phyloP scores from a whole-genome alignment of 2,797 vertebrate species.

The Huso huso region DNA sequence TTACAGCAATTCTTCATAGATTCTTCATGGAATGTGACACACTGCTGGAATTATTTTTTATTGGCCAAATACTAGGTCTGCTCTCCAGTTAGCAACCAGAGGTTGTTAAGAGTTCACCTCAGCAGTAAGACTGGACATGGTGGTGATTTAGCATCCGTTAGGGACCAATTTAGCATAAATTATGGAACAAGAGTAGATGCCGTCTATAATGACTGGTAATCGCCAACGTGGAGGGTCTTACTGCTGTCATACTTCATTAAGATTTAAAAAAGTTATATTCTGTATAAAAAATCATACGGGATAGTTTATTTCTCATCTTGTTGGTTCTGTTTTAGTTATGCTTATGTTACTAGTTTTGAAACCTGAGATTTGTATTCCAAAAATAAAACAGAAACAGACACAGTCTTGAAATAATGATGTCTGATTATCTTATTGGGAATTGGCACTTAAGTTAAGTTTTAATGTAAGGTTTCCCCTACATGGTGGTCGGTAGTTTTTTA shows the following conservation, averaged over 20 bases:
- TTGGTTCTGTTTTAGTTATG: no score
- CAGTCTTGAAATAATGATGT: no score
- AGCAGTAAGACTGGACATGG: constrained; percentile 52
- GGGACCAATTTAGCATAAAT: constrained; percentile 48
- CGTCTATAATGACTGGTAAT: constrained; percentile 59
- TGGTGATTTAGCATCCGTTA: constrained; percentile 52
- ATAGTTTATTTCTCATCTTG: no score
- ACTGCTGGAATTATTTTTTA: constrained; percentile 44
- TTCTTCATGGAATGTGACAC: constrained; percentile 26
- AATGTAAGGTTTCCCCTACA: no score
- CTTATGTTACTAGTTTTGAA: no score
- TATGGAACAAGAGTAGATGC: constrained; percentile 61
- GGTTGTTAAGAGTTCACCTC: constrained; percentile 52
- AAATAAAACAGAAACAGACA: no score
- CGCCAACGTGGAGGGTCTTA: constrained; percentile 47
- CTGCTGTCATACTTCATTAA: constrained; percentile 39
- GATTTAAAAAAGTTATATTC: background rate
- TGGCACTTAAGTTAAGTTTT: no score
- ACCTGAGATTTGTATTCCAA: no score
- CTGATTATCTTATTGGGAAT: no score
- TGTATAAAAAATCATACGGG: no score
- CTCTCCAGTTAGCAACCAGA: constrained; percentile 43
- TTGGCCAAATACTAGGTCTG: constrained; percentile 39
- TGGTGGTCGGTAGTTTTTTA: no score
- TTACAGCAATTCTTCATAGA: constrained; percentile 16